Evolutionary conservation across 2,888 invertebrate species (phyloP).

Genomic region (Megastigmus dorsalis): DNA sequence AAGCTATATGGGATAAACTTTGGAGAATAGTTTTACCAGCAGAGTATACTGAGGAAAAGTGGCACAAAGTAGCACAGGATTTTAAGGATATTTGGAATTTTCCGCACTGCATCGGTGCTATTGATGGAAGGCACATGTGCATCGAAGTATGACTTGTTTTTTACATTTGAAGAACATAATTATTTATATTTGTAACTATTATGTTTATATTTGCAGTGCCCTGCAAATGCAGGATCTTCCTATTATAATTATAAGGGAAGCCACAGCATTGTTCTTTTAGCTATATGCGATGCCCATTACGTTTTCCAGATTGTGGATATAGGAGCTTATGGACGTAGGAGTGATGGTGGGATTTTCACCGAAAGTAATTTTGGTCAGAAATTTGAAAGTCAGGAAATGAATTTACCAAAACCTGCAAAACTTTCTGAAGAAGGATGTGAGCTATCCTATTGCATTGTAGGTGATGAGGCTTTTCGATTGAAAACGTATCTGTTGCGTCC

Average conservation of each 20-base stretch:
- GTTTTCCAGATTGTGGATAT: constrained; percentile 52
- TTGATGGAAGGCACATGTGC: constrained; percentile 52
- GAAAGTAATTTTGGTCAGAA: constrained; percentile 41
- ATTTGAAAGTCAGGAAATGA: constrained; percentile 56
- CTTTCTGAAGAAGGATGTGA: constrained; percentile 23
- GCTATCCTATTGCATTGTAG: constrained; percentile 53
- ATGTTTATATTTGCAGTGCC: constrained; percentile 45
- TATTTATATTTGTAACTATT: not conserved
- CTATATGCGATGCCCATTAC: constrained; percentile 54
- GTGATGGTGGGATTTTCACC: constrained; percentile 53
- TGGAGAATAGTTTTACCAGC: constrained; percentile 31
- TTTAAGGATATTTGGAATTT: constrained; percentile 47
- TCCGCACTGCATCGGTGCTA: constrained; percentile 45
- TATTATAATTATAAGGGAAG: constrained; percentile 53
- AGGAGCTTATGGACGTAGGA: constrained; percentile 53
- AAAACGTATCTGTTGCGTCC: constrained; percentile 51
- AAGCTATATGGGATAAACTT: constrained; percentile 37
- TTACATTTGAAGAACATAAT: not conserved
- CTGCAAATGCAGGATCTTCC: constrained; percentile 51
- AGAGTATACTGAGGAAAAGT: constrained; percentile 3
- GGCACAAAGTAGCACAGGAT: constrained; percentile 30
- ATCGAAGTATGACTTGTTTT: too few species aligned
- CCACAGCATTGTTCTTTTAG: constrained; percentile 55
- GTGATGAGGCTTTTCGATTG: constrained; percentile 54
- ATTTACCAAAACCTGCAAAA: constrained; percentile 46